A percentile compares a stretch with the other conserved stretches of the same genome.
These are phyloP conservation scores for Schizothorax lantsangensis DNA, from an alignment of 2,797 vertebrate species.

Conservation along the genomic window DNA sequence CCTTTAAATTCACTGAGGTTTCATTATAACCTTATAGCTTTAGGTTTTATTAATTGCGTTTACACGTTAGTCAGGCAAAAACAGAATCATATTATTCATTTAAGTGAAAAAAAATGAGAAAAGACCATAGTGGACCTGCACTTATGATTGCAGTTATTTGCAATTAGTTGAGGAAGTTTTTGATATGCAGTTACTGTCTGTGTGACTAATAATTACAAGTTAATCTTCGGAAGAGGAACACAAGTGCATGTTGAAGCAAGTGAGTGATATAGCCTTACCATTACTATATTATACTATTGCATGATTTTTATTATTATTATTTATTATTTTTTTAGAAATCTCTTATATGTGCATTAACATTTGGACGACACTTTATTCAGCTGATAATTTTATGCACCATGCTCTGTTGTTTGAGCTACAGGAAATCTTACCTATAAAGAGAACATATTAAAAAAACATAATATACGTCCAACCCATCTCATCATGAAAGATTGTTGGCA, in stretches of 20 bases:
- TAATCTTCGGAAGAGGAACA: slow-evolving; percentile 44
- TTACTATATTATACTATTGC: not conserved
- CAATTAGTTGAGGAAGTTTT: slow-evolving; percentile 7
- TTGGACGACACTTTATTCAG: not conserved
- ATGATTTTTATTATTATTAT: too few species aligned
- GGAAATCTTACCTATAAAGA: too few species aligned
- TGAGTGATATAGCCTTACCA: not conserved
- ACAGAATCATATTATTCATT: not conserved
- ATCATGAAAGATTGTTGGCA: not conserved
- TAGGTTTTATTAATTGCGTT: not conserved
- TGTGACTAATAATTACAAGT: slow-evolving; percentile 20
- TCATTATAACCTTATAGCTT: not conserved
- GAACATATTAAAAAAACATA: not conserved
- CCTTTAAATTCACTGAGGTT: not conserved
- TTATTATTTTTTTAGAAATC: not conserved
- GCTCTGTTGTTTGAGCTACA: not conserved
- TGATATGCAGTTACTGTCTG: slow-evolving; percentile 29
- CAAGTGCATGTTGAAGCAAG: slow-evolving; percentile 32
- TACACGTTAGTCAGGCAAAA: not conserved
- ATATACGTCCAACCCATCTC: not conserved
- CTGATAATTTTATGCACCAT: not conserved
- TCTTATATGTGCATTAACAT: not conserved
- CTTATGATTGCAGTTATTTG: not conserved
- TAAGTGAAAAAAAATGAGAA: not conserved
- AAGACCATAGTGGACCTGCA: not conserved